A percentile compares a stretch with the other conserved stretches of the same genome.
Conservation (phyloP, 2,888 invertebrate genomes). For the Machimus atricapillus region DNA sequence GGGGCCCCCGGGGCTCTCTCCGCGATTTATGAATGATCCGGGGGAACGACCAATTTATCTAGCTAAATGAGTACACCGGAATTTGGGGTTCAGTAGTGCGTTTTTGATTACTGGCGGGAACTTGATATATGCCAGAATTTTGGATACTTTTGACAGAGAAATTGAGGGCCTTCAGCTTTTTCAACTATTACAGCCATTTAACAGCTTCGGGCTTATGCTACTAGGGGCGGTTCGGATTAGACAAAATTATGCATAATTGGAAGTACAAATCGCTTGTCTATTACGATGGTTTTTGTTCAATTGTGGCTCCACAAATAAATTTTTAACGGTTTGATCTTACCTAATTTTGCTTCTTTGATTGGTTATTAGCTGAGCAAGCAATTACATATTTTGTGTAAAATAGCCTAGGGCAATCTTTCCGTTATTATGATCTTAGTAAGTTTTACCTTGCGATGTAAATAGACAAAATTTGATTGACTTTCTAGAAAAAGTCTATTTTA, state of each 20-base stretch:
- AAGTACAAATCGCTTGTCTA: not conserved
- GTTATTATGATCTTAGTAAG: not conserved
- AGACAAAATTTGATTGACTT: no score
- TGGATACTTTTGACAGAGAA: not conserved
- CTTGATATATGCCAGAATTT: not conserved
- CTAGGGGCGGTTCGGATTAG: not conserved
- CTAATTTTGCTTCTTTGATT: not conserved
- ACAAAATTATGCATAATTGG: not conserved
- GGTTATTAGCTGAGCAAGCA: not conserved
- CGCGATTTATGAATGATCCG: constrained; percentile 1
- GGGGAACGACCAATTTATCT: not conserved
- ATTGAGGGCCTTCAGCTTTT: not conserved
- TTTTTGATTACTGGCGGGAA: constrained; percentile 2
- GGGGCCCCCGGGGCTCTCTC: not conserved
- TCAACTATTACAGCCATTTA: not conserved
- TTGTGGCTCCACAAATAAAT: not conserved
- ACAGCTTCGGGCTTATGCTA: not conserved
- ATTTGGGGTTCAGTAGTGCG: not conserved
- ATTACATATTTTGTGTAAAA: not conserved
- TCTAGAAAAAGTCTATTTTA: no score
- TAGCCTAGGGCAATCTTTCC: not conserved
- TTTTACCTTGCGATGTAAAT: no score
- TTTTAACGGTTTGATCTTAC: not conserved
- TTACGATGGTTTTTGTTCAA: not conserved
- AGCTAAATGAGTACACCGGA: not conserved